These are phyloP conservation scores for Oenanthe oenanthe DNA, from an alignment of 2,113 vertebrate species.

Conservation along the genomic window DNA sequence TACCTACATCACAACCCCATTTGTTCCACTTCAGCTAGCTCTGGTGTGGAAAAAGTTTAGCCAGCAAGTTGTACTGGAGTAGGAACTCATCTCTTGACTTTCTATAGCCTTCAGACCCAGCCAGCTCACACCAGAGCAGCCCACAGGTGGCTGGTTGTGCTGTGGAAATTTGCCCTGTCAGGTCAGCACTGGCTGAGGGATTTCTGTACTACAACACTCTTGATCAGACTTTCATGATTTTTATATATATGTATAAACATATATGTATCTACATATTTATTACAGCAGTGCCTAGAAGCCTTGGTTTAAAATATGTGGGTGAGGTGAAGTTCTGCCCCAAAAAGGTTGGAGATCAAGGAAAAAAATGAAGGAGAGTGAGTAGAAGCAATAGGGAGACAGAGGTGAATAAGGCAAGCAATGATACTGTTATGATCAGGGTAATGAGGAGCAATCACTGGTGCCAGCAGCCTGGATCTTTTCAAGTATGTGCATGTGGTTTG, in stretches of 20 bases:
- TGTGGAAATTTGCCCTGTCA: not conserved
- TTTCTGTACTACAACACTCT: not conserved
- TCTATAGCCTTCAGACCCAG: not conserved
- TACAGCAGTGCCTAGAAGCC: not conserved
- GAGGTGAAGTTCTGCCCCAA: not conserved
- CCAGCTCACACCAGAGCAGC: not conserved
- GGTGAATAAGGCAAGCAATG: not conserved
- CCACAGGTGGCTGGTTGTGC: not conserved
- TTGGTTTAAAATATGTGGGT: not conserved
- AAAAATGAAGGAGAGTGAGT: not conserved
- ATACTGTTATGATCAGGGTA: not conserved
- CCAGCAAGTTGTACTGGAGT: fast-evolving
- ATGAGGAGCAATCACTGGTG: not conserved
- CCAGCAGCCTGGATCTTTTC: not conserved
- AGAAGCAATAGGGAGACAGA: not conserved
- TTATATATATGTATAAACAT: not conserved
- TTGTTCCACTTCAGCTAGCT: not conserved
- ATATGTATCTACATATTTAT: not conserved
- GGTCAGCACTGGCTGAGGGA: not conserved
- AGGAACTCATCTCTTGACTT: not conserved
- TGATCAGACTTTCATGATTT: not conserved
- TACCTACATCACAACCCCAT: not conserved
- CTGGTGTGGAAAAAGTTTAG: not conserved
- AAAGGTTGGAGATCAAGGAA: not conserved
- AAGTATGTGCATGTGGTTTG: not conserved